Conservation (phyloP, 2,113 vertebrate genomes). For the Terrapene triunguis region DNA sequence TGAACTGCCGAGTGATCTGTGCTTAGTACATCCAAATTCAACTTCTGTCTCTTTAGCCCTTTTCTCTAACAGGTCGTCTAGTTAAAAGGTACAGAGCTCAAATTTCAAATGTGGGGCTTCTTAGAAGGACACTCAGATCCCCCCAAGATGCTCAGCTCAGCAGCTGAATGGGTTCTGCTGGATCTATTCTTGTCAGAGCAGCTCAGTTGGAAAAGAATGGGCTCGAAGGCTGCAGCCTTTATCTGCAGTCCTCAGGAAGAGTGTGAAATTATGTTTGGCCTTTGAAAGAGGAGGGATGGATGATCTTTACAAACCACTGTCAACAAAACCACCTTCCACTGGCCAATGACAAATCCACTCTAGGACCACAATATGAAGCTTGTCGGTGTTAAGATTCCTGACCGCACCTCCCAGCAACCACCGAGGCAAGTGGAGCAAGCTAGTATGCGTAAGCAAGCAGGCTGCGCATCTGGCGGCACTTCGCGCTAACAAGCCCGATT, state of each 20-base stretch:
- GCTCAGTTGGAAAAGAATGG: not conserved
- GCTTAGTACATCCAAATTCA: not conserved
- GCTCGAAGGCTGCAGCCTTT: not conserved
- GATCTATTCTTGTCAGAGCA: not conserved
- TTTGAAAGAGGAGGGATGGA: not conserved
- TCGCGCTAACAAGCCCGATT: not conserved
- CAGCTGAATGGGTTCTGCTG: not conserved
- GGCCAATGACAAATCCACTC: not conserved
- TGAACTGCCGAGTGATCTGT: not conserved
- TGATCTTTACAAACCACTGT: not conserved
- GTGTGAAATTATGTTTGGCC: not conserved
- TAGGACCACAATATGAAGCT: not conserved
- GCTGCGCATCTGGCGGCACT: not conserved
- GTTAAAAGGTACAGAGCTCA: not conserved
- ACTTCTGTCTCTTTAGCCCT: not conserved
- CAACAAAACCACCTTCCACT: not conserved
- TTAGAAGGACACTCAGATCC: not conserved
- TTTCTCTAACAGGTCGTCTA: not conserved
- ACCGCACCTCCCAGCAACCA: not conserved
- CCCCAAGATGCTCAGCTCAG: not conserved
- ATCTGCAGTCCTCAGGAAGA: not conserved
- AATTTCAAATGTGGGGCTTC: not conserved
- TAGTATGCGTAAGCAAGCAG: not conserved
- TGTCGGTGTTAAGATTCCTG: not conserved
- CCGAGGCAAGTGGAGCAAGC: not conserved